Base-by-base conservation (phyloP, 2,888 invertebrate genomes). In the Nomada flava region DNA sequence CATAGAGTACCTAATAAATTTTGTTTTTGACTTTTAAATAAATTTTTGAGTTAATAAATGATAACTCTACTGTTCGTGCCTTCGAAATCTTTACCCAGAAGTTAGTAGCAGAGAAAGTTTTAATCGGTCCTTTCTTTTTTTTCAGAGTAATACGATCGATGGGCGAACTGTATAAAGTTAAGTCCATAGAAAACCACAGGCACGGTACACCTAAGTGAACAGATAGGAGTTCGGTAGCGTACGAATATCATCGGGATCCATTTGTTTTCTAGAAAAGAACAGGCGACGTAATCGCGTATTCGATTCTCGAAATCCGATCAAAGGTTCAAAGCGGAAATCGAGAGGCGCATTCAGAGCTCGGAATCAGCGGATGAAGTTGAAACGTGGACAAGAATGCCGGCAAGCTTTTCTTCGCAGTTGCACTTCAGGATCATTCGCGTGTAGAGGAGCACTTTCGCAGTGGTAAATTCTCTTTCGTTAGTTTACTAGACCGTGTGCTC, bases 391-490 rank as follows among this genome's bases (percentile, higher is more conserved):
- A 73, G 80, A 72, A 77, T 59, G 63, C 64, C 65, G 26, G 72
- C 18, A 59, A 71, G 75, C 75, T 79, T 72, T 70, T 70, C 80
- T 79, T 80, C 52, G 68, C 71, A 64, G 79, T 73, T 75, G 76
- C 77, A 76, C 81, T 75, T 76, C 74, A 18, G 79, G 71, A 79
- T 73, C 73, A 79, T 67, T 73, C 82, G 79, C 79, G 76, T 63
- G 73, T 75, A 52, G 67, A 57, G 76, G 70, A 77, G 77, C 74
- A 82, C 84, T 82, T 82, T 79, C 75, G 69, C 74, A 76, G 60
- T 62, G 70, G 75, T 65, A 70, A 84, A 77, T 81, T 77, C 82
- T 86, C 84, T 84, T 84, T 86, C 79, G 84, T 86, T 83, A 82
- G 76, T 77, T 86, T 82, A 77, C 79, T 62, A 76, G 82, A 82